A percentile compares a stretch with the other conserved stretches of the same genome.
Conservation (phyloP, 2,888 invertebrate genomes). For the Ichneumoninae sp. region DNA sequence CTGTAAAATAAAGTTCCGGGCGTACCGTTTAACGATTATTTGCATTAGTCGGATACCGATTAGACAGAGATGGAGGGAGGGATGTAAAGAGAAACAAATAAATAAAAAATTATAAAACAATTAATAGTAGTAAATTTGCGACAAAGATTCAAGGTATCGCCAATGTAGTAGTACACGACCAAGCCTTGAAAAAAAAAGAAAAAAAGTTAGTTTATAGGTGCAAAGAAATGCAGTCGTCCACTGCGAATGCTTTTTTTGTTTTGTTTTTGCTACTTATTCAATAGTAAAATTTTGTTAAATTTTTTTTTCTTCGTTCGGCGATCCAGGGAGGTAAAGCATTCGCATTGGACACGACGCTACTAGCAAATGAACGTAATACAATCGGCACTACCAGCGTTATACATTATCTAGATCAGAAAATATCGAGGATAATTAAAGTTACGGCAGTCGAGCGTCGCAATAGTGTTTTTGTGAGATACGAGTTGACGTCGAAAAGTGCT, state of each 20-base stretch:
- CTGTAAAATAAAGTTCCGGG: constrained; percentile 80
- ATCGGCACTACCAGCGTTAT: constrained; percentile 44
- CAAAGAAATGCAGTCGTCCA: constrained; percentile 43
- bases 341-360: constrained; percentile 44
- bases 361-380: constrained; percentile 47
- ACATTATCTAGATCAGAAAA: constrained; percentile 33
- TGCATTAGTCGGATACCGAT: constrained; percentile 69
- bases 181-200: constrained; percentile 37
- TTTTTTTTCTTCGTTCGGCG: neutral
- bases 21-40: constrained; percentile 68
- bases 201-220: constrained; percentile 58
- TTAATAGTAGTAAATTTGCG: constrained; percentile 64
- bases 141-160: constrained; percentile 21
- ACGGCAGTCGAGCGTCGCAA: constrained; percentile 41
- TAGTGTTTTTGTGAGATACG: constrained; percentile 7
- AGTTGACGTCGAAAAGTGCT: neutral
- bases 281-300: neutral
- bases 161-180: constrained; percentile 12
- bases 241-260: constrained; percentile 15
- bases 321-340: constrained; percentile 32
- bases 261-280: neutral
- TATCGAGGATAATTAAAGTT: constrained; percentile 19
- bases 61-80: constrained; percentile 52
- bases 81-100: constrained; percentile 45
- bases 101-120: constrained; percentile 72